Base-by-base conservation (phyloP, 2,888 invertebrate species). In the Nebria brevicollis region DNA sequence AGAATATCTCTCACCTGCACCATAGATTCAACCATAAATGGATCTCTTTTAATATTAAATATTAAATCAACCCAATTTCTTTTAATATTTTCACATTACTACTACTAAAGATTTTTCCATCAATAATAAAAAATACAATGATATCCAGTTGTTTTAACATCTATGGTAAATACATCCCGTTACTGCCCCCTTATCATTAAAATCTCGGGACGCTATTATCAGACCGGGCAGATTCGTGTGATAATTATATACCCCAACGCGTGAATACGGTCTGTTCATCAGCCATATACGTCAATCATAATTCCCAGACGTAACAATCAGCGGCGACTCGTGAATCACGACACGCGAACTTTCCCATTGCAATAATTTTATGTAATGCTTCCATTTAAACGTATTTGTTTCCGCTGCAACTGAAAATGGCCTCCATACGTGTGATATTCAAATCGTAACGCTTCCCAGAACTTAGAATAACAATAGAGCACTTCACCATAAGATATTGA, bases 181-280 rank as follows among this genome's bases (percentile, higher is more conserved):
- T 70, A 54, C 54, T 11, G 54, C 70, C 70, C 34, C 70, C 15
- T 70, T 34, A 70, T 70, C 34, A 70, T 34, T 34, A 25, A 25
- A 3, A 8, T 25, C 70, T 26, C 8, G 25, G 34, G 70, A 70
- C 70, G 25, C 70, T 70, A 70, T 70, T 70, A 70, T 70, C 70
- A 70, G 26, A 70, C 25, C 34, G 25, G 25, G 25, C 70, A 70
- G 70, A 70, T 25, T 70, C 70, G 70, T 70, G 70, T 70, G 70
- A 70, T 70, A 70, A 70, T 70, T 70, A 70, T 70, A 70, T 25
- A 70, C 20, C 10, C 70, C 54, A 54, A 54, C 54, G 54, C 70
- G 70, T 70, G 70, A 26, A 34, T 70, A 20, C 20, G 54, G 70
- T 20, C 26, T 70, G 25, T 15, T 70, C 70, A 70, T 70, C 70